Percentiles rank a stretch among this genome's conserved stretches.
These are phyloP conservation scores for Asteroscopus sphinx DNA, from an alignment of 2,888 invertebrate genomes.

Conservation along the genomic window DNA sequence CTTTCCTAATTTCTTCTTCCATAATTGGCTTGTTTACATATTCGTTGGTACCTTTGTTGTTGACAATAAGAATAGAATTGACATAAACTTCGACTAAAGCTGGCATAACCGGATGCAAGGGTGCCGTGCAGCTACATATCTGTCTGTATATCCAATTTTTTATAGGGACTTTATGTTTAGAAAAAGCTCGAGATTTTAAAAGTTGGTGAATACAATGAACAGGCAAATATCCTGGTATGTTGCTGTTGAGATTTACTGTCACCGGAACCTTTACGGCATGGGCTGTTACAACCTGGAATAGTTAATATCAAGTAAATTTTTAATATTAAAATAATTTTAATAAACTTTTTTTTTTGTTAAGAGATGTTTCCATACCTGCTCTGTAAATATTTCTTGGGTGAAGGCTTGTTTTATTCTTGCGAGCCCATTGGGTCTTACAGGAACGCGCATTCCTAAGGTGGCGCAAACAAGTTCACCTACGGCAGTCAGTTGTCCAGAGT, in stretches of 20 bases:
- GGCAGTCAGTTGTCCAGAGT: constrained; percentile 97
- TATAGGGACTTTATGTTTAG: constrained; percentile 98
- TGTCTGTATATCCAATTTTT: constrained; percentile 99
- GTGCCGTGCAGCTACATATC: constrained; percentile 96
- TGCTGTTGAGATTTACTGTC: constrained; percentile 96
- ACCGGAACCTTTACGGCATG: constrained; percentile 99
- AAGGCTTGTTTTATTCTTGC: constrained; percentile 97
- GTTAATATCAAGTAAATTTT: too few species aligned
- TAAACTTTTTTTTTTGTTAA: too few species aligned
- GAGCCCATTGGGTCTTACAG: constrained; percentile 95
- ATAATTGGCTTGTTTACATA: constrained; percentile 97
- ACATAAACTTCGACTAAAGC: constrained; percentile 98
- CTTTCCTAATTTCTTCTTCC: constrained; percentile 96
- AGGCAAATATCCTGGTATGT: constrained; percentile 97
- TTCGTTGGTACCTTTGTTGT: constrained; percentile 91
- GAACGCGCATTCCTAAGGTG: constrained; percentile 98
- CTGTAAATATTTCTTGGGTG: constrained; percentile 98
- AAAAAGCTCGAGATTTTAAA: constrained; percentile 97
- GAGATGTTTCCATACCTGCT: constrained; percentile 91
- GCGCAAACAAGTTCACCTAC: constrained; percentile 98
- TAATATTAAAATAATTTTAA: too few species aligned
- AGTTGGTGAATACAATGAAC: constrained; percentile 99
- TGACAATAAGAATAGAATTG: constrained; percentile 95
- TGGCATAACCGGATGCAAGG: constrained; percentile 97
- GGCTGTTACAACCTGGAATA: constrained; percentile 94